Percentiles rank a stretch among this genome's conserved stretches.
Conservation (phyloP, 2,888 invertebrate species). For the Thereva nobilitata region DNA sequence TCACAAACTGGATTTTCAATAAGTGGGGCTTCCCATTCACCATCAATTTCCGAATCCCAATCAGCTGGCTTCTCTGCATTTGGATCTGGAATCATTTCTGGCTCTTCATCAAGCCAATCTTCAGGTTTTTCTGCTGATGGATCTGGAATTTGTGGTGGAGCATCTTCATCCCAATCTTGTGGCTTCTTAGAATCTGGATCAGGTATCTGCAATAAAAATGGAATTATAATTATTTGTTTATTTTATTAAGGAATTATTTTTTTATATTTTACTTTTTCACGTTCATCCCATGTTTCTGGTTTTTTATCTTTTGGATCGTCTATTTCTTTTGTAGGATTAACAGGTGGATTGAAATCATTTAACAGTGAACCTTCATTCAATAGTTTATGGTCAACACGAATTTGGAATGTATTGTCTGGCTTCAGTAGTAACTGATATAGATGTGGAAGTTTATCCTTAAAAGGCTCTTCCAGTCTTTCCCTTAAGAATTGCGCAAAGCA, state of each 20-base stretch:
- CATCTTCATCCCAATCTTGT: constrained; percentile 95
- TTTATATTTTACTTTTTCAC: constrained; percentile 64
- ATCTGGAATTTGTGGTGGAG: constrained; percentile 88
- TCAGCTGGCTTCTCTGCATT: constrained; percentile 86
- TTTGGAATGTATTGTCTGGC: constrained; percentile 79
- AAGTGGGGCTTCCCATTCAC: constrained; percentile 95
- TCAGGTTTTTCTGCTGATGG: constrained; percentile 81
- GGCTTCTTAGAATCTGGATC: constrained; percentile 90
- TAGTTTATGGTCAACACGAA: constrained; percentile 81
- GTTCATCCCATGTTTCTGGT: constrained; percentile 96
- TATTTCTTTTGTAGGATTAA: constrained; percentile 93
- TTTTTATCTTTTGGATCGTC: constrained; percentile 85
- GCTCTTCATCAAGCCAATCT: constrained; percentile 93
- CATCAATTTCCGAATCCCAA: constrained; percentile 99
- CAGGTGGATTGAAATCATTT: constrained; percentile 88
- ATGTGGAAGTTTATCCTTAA: constrained; percentile 92
- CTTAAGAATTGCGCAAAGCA: constrained; percentile 49
- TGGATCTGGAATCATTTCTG: constrained; percentile 83
- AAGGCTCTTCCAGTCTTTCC: constrained; percentile 79
- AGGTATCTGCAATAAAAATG: constrained; percentile 64
- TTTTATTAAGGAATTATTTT: neutral
- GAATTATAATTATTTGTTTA: neutral
- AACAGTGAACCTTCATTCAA: constrained; percentile 85
- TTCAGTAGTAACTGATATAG: constrained; percentile 77
- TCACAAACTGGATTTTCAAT: constrained; percentile 87